Base-by-base conservation (phyloP, 2,797 vertebrate genomes). In the Muscicapa comitata region DNA sequence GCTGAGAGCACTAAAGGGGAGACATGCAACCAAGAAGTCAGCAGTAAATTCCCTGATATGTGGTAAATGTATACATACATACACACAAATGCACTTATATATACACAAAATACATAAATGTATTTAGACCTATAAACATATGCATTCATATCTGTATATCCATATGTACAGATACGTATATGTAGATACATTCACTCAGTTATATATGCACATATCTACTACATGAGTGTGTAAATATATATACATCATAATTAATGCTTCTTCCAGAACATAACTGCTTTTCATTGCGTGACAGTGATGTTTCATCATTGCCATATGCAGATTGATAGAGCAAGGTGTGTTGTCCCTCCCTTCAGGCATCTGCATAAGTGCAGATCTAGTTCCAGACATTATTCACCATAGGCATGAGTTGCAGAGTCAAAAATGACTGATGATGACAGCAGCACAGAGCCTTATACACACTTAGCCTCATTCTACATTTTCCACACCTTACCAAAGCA, bases 371-470 rank as follows among this genome's bases (percentile, higher is more conserved):
- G 1, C 42, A 67, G 26, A 68, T 42, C 11, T 28, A n/a, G 15
- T 65, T 77, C 25, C 47, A 63, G 71, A 57, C 29, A 10, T 80
- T 71, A 67, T 73, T 74, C n/a, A 47, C 19, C 5, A 0, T 11
- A n/a, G 37, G 6, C 11, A 2, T 24, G 45, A 61, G n/a, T 6
- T 35, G 9, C 53, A 85, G 37, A 76, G 45, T 33, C 48, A 43
- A 66, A 89, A 94, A 73, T 71, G 10, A 93, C 53, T 79, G 63
- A 90, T 73, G 71, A 55, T 61, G 61, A 38, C 29, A 79, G 45
- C n/a, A 70, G 12, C 67, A 42, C 2, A 3, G 43, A 59, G 24
- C 15, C 17, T 76, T 76, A 33, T 18, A 45, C 25, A 45, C 13
- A 59, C 18, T 35, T 28, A 63, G 15, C 43, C 28, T 45, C 9